A percentile compares a stretch with the other conserved stretches of the same genome.
Conservation (phyloP, 2,113 vertebrate species). For the Machaerirhynchus nigripectus region DNA sequence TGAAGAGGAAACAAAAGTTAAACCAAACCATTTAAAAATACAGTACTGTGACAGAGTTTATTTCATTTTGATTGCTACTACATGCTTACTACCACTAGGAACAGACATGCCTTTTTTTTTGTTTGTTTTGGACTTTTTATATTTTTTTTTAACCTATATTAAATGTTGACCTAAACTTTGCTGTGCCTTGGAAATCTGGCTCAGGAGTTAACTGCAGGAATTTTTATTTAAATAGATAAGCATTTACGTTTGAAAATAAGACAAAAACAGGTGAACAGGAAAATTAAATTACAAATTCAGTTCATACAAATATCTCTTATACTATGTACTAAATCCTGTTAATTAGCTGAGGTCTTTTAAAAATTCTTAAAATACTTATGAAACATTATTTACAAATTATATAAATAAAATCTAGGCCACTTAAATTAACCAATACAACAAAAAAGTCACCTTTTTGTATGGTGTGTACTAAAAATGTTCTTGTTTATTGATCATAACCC, state of each 20-base stretch:
- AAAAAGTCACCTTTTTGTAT: conserved; percentile 60
- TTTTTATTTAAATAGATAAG: conserved; percentile 69
- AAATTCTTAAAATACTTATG: conserved; percentile 63
- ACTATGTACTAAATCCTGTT: conserved; percentile 33
- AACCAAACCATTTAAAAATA: conserved; percentile 50
- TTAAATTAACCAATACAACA: conserved; percentile 58
- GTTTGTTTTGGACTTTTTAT: neutral
- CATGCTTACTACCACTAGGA: conserved; percentile 50
- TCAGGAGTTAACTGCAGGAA: neutral
- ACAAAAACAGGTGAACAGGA: conserved; percentile 30
- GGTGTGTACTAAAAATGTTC: conserved; percentile 66
- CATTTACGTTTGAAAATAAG: conserved; percentile 38
- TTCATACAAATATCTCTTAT: conserved; percentile 36
- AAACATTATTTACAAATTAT: conserved; percentile 76
- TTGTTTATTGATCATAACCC: conserved; percentile 76
- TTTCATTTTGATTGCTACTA: conserved; percentile 42
- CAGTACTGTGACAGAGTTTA: conserved; percentile 56
- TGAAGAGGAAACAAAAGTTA: conserved; percentile 52
- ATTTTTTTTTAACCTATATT: neutral
- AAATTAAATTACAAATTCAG: conserved; percentile 42
- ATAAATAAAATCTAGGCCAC: conserved; percentile 72
- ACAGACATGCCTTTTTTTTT: neutral
- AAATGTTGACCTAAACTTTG: conserved; percentile 29
- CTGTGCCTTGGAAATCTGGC: conserved; percentile 25
- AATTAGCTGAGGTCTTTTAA: conserved; percentile 50